These are phyloP conservation scores for Pelmatolapia mariae DNA, from an alignment of 2,113 vertebrate species.

Conservation along the genomic window DNA sequence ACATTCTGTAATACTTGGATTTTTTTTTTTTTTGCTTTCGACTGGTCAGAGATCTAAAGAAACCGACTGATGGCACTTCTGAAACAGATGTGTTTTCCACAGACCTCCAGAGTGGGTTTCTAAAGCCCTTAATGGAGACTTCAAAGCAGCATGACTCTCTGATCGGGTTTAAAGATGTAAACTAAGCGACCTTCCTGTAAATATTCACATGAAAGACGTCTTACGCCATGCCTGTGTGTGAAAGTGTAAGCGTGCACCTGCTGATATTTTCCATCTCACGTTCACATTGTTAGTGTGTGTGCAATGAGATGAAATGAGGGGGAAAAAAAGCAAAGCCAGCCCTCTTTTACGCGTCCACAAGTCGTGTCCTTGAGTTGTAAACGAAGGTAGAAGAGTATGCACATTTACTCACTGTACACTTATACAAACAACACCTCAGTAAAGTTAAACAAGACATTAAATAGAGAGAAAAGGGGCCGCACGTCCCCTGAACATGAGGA, in stretches of 20 bases:
- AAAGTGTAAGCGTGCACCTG: not conserved
- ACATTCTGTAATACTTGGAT: not conserved
- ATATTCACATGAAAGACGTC: conserved; percentile 45
- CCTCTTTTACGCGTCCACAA: not conserved
- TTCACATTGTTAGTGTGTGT: not conserved
- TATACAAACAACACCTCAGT: conserved; percentile 45
- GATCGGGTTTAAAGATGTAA: conserved; percentile 28
- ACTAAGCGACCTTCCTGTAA: conserved; percentile 40
- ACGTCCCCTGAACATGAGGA: conserved; percentile 33
- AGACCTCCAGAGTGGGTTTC: conserved; percentile 5
- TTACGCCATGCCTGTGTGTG: not conserved
- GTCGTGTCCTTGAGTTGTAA: conserved; percentile 31
- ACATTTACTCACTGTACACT: conserved; percentile 45
- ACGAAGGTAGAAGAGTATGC: conserved; percentile 44
- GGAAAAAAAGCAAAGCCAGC: not conserved
- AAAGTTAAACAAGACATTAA: conserved; percentile 54
- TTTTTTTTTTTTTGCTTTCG: not conserved
- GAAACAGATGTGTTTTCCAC: not conserved
- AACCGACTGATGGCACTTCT: not conserved
- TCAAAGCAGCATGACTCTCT: conserved; percentile 27
- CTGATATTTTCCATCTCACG: conserved; percentile 11
- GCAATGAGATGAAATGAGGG: not conserved
- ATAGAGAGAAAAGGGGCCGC: conserved; percentile 18
- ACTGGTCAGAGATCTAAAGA: not conserved
- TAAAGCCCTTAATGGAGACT: conserved; percentile 53